Evolutionary conservation across 2,113 vertebrate species (phyloP), one percentile per base, ranked within the genome.

Genomic region (Actinemys pallida): DNA sequence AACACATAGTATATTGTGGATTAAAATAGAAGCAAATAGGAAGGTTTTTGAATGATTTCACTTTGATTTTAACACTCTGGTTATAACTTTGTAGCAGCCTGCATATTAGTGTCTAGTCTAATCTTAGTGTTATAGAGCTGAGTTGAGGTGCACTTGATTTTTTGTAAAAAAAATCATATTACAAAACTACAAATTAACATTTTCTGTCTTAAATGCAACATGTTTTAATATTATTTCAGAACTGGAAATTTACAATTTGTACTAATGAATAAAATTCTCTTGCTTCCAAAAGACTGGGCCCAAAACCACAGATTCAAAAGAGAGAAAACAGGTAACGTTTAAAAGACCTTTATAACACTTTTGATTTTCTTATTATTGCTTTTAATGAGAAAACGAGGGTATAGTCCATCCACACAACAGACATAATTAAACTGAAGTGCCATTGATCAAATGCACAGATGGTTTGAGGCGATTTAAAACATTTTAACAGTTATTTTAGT

Each of bases 91-190:
- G 29, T 2, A 49, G 35, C 72, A 42, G 53, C 29, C 1, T 3
- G 5, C 2, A 78, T 1, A 88, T 90, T 50, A 90, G 53, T 79
- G 17, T 1, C 6, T 85, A 1, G 0, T 85, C 2, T 47, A 14
- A 8, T 84, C 4, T n/a, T 39, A 72, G n/a, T 72, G 39, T 72
- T 39, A 39, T 8, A 72, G 76, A 79, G 1, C 10, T 47, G 27
- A 81, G 35, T 1, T 6, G 31, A 90, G 87, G 78, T 13, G 78
- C 14, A 20, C 45, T 78, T 78, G 13, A 0, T 0, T 50, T 3
- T 91, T 88, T 91, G 7, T 42, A 81, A 9, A 1, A 3, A 65
- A 14, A 84, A 84, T 8, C 3, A 3, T 53, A 54, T 84, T 50
- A 86, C 90, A 89, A 16, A 22, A 62, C 14, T 49, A 72, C 8